phyloP scores from a whole-genome alignment of 2,797 vertebrate genomes.

The Rhinichthys osculus region DNA sequence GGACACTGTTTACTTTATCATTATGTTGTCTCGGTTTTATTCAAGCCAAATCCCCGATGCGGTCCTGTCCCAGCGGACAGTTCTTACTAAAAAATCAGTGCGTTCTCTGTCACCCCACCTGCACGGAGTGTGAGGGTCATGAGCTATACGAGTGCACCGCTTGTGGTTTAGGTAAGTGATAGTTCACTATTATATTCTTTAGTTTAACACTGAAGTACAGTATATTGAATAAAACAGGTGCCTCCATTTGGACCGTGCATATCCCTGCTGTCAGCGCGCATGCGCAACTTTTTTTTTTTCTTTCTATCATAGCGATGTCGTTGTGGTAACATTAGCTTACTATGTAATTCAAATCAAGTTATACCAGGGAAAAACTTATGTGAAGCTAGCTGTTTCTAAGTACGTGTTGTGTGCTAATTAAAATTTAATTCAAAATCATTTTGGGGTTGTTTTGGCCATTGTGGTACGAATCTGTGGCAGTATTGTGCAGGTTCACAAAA shows the following conservation, averaged over 20 bases:
- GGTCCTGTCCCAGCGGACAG: slow-evolving; percentile 78
- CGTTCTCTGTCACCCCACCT: slow-evolving; percentile 83
- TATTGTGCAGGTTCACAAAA: slow-evolving; percentile 54
- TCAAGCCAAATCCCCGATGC: slow-evolving; percentile 62
- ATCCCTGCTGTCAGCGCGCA: not conserved
- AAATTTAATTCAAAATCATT: not conserved
- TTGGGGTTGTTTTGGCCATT: slow-evolving; percentile 27
- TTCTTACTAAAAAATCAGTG: slow-evolving; percentile 80
- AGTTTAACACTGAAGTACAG: not conserved
- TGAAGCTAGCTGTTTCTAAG: not conserved
- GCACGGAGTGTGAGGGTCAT: slow-evolving; percentile 80
- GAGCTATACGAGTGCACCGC: slow-evolving; percentile 83
- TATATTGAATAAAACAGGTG: slow-evolving; percentile 34
- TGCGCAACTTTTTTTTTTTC: not conserved
- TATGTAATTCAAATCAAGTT: not conserved
- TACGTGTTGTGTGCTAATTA: not conserved
- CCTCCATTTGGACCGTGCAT: not conserved
- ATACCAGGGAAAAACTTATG: no score
- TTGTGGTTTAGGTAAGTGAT: slow-evolving; percentile 82
- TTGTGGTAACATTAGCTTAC: not conserved
- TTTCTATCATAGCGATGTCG: not conserved
- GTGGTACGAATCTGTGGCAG: slow-evolving; percentile 21
- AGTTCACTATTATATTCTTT: no score
- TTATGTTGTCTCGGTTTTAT: slow-evolving; percentile 58
- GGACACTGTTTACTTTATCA: slow-evolving; percentile 56